These are phyloP conservation scores for Prionace glauca DNA, from an alignment of 2,797 vertebrate species.

Conservation along the genomic window DNA sequence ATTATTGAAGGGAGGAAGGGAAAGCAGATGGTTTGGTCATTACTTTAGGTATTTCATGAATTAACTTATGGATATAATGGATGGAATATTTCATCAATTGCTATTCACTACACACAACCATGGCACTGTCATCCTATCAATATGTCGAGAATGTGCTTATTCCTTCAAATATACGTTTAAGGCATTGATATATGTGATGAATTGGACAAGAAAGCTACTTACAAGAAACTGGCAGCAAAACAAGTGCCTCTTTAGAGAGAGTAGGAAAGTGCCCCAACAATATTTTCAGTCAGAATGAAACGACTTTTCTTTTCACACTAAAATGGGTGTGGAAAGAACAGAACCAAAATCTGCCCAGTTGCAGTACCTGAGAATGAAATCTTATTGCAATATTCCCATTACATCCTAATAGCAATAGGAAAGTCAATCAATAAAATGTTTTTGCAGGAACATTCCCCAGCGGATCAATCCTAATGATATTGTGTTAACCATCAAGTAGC, in stretches of 20 bases:
- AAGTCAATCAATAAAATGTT: neutral
- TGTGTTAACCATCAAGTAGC: neutral
- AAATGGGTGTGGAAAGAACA: neutral
- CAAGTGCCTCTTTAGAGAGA: neutral
- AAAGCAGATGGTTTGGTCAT: too few relatives aligned
- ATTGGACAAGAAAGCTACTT: neutral
- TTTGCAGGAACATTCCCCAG: neutral
- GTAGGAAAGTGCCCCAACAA: neutral
- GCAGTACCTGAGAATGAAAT: neutral
- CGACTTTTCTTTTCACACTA: neutral
- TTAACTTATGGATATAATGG: neutral
- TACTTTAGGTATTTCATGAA: too few relatives aligned
- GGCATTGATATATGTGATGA: neutral
- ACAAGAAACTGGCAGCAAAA: neutral
- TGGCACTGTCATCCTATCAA: neutral
- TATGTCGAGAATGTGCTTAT: neutral
- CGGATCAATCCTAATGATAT: neutral
- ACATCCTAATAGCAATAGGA: neutral
- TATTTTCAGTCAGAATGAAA: neutral
- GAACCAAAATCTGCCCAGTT: neutral
- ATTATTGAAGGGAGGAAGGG: neutral
- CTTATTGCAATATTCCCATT: neutral
- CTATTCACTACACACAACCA: neutral
- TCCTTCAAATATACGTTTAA: neutral
- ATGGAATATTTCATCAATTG: neutral